Base-by-base conservation (phyloP, 2,888 invertebrate genomes). In the Coelinius sp. region DNA sequence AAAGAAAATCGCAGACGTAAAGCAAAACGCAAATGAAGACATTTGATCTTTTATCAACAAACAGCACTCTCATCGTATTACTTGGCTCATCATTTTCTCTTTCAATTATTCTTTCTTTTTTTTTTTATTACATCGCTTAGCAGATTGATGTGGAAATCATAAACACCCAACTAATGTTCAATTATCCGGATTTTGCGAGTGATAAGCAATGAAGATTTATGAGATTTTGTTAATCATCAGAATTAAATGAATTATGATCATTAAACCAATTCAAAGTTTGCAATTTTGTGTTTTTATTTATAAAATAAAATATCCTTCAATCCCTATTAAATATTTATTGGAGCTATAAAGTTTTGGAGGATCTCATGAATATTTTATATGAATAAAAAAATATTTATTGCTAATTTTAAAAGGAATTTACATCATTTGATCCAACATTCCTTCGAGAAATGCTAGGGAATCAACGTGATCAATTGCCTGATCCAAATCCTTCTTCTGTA, bases 361-460 rank as follows among this genome's bases (percentile, higher is more conserved):
- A 20, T 49, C 14, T 49, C 3, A 56, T 7, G 24, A 56, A 14
- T 8, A n/a, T 25, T 59, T 24, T 59, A 70, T 62, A 65, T 67
- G 52, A 8, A 59, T 62, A 68, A 68, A 67, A 68, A 17, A 53
- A 49, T 62, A 52, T 38, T 25, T 64, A 22, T 17, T 52, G 14
- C 64, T 63, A 56, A 25, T 25, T 35, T 24, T 7, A 25, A 46
- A 25, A 53, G 20, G 8, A 62, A 20, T 59, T 68, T 31, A 70
- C 10, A 63, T 41, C n/a, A 64, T 89, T 79, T 89, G 93, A 86
- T 93, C 92, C 88, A 94, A 90, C 75, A 93, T 93, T 75, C 96
- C 96, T 85, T 97, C 97, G 56, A 97, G 88, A 86, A 97, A 97
- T 83, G 94, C 93, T 56, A 97, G 89, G 70, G 93, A 92, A 81